A percentile compares a stretch with the other conserved stretches of the same genome.
Conservation (phyloP, 2,113 vertebrate genomes). For the Xerus inauris region DNA sequence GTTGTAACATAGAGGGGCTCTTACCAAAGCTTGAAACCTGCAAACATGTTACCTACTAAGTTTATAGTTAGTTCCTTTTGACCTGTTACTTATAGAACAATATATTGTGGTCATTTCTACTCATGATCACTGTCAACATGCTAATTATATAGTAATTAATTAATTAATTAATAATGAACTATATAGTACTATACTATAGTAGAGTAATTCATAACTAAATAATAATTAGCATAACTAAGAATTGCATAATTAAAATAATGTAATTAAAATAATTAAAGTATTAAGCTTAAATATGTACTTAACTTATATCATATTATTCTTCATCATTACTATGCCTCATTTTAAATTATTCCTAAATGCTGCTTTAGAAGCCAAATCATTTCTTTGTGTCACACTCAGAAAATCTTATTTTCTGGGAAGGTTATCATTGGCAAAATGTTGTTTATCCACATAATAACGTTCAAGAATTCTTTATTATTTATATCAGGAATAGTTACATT, state of each 20-base stretch:
- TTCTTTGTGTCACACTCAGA: not conserved
- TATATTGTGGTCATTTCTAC: not conserved
- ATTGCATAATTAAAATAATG: not conserved
- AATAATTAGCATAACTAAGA: no score
- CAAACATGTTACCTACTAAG: not conserved
- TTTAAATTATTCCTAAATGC: constrained; percentile 34
- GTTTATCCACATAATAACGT: not conserved
- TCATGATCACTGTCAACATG: not conserved
- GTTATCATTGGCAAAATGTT: not conserved
- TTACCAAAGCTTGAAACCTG: not conserved
- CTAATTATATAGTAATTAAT: not conserved
- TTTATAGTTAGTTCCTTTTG: not conserved
- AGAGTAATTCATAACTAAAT: not conserved
- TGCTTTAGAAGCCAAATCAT: not conserved
- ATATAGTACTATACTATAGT: not conserved
- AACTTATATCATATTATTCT: not conserved
- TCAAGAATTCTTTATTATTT: not conserved
- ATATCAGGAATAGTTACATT: not conserved
- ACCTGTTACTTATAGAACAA: not conserved
- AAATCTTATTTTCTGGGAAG: not conserved
- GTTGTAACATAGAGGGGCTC: not conserved
- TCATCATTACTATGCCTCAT: not conserved
- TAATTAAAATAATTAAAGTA: not conserved
- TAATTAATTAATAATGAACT: not conserved
- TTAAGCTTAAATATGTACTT: constrained; percentile 11